Conservation (phyloP, 2,113 vertebrate species). For the Penelope pileata region DNA sequence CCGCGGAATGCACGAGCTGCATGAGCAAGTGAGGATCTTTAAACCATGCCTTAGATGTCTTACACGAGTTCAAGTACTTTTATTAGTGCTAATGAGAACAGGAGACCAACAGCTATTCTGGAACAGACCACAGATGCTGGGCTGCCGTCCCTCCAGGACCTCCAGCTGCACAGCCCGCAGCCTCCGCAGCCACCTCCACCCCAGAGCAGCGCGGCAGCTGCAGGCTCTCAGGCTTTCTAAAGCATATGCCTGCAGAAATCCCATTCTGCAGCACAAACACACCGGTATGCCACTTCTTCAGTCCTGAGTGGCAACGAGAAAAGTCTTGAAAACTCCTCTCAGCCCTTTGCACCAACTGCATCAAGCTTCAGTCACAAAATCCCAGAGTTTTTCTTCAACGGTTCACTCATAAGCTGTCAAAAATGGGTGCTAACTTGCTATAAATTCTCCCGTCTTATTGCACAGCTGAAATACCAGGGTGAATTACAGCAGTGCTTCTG, state of each 20-base stretch:
- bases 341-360: neutral
- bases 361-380: neutral
- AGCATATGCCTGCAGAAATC: neutral
- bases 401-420: neutral
- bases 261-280: neutral
- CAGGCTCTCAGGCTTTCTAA: neutral
- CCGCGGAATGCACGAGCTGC: fast-evolving
- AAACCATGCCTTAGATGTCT: neutral
- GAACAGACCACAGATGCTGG: neutral
- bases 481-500: neutral
- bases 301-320: neutral
- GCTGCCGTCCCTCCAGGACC: fast-evolving
- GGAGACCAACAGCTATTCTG: neutral
- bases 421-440: neutral
- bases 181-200: too few relatives aligned
- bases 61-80: neutral
- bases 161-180: neutral
- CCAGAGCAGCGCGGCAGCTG: neutral
- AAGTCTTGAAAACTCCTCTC: neutral
- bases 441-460: neutral
- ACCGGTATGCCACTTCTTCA: neutral
- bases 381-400: neutral
- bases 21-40: neutral
- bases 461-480: neutral
- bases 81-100: neutral